phyloP scores from a whole-genome alignment of 2,797 vertebrate genomes.

The Rhinophrynus dorsalis region DNA sequence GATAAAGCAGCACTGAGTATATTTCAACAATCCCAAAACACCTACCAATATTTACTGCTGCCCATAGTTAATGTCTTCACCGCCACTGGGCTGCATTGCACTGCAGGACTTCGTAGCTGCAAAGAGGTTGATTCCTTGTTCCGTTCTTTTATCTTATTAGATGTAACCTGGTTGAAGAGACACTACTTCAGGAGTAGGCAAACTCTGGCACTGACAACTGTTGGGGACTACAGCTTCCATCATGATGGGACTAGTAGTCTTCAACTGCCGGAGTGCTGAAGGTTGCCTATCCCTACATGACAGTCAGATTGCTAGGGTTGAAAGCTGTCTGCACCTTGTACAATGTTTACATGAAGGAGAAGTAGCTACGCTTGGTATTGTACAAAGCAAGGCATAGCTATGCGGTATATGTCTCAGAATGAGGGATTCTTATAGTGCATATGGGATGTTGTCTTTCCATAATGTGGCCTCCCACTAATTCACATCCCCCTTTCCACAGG shows the following conservation, averaged over 20 bases:
- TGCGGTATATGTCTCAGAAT: no score
- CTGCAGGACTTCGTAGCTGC: conserved; percentile 23
- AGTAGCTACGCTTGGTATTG: conserved; percentile 5
- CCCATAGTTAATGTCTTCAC: conserved; percentile 18
- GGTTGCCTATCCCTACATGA: no score
- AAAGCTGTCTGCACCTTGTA: neutral
- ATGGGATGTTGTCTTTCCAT: no score
- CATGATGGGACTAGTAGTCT: no score
- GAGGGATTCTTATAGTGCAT: no score
- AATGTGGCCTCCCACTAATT: no score
- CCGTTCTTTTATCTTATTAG: conserved; percentile 1
- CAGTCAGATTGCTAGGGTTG: neutral
- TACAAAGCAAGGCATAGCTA: neutral
- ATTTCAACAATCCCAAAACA: conserved; percentile 10
- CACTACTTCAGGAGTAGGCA: no score
- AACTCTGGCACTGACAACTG: no score
- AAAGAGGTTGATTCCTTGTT: conserved; percentile 28
- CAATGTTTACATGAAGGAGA: conserved; percentile 37
- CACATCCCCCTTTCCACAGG: no score
- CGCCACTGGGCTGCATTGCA: conserved; percentile 9
- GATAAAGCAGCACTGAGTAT: conserved; percentile 1
- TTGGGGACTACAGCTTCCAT: no score
- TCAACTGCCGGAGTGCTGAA: no score
- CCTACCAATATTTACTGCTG: conserved; percentile 16
- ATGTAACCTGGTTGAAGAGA: neutral